Evolutionary conservation across 2,888 invertebrate species (phyloP), one percentile per base, ranked within the genome.

Genomic region (Acrocera orbiculus): DNA sequence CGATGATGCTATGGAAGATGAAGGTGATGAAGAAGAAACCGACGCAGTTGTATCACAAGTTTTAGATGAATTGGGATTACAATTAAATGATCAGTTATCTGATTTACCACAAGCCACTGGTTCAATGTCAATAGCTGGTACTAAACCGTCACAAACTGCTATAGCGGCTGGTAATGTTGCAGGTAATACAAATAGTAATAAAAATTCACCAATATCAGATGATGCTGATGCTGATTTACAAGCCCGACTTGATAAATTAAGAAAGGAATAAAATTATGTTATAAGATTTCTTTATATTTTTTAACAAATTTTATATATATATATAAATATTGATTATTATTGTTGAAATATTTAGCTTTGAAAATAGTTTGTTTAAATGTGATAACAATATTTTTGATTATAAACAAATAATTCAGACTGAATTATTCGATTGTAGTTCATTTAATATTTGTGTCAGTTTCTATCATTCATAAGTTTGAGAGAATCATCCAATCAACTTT

Each of bases 1-100:
- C 52, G 98, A 98, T 59, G 98, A 98, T 64, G 98, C 96, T 2
- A 92, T 99, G 82, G 96, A 89, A 48, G 96, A 86, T 43, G 96
- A 93, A 53, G 93, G 78, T 28, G 98, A 99, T 55, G 93, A 95
- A 56, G 93, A 95, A 53, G 96, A 98, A 64, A 90, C 90, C 53
- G 90, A 95, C 63, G 86, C 86, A 31, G 78, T 95, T 47, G 93
- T 96, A 20, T 72, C 80, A 2, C 92, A 98, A 71, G 93, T 98
- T 34, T 64, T 98, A 48, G 96, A 98, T 61, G 98, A 98, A 64
- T 65, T 98, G 46, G 96, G 98, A 19, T 70, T 98, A 41, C 93
- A 96, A 64, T 66, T 98, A 50, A 82, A 76, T 42, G 95, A 95
- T 59, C 81, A 87, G 57, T 65, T 98, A 38, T 83, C 83, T 19